phyloP scores from a whole-genome alignment of 2,113 vertebrate genomes.

The Chloebia gouldiae region DNA sequence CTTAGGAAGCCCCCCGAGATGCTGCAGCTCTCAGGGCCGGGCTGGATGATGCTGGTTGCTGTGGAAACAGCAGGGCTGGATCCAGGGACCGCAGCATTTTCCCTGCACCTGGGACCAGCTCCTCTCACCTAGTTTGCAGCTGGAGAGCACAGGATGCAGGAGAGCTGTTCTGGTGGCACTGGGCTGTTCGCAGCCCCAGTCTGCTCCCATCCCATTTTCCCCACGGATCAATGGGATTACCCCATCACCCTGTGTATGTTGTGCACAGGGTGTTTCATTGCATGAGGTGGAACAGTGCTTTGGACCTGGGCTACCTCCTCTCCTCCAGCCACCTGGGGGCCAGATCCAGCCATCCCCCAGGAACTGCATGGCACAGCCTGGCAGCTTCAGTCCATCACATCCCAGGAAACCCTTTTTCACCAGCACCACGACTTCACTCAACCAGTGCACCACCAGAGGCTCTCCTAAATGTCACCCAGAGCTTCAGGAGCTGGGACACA shows the following conservation, averaged over 20 bases:
- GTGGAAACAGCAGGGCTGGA: constrained; percentile 30
- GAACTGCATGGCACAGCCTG: neutral
- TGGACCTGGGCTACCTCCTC: neutral
- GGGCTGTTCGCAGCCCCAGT: neutral
- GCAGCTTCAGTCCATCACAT: neutral
- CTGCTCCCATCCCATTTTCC: neutral
- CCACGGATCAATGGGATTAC: accelerated
- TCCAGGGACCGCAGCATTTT: neutral
- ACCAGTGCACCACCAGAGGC: accelerated
- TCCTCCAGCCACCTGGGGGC: neutral
- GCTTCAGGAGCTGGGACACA: neutral
- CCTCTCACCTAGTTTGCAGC: neutral
- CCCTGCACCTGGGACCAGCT: neutral
- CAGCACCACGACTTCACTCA: neutral
- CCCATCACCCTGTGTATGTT: neutral
- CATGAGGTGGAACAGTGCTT: accelerated
- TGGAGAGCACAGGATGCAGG: accelerated
- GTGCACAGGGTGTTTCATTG: accelerated
- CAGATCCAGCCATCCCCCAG: neutral
- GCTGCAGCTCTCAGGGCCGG: neutral
- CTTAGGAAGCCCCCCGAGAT: constrained; percentile 25
- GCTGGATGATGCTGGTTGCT: constrained; percentile 46
- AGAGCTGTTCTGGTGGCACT: neutral
- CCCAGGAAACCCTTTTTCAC: neutral
- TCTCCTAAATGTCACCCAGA: neutral